Evolutionary conservation across 1,140 invertebrate genomes (phyloP).

Genomic region (Papilio xuthus): DNA sequence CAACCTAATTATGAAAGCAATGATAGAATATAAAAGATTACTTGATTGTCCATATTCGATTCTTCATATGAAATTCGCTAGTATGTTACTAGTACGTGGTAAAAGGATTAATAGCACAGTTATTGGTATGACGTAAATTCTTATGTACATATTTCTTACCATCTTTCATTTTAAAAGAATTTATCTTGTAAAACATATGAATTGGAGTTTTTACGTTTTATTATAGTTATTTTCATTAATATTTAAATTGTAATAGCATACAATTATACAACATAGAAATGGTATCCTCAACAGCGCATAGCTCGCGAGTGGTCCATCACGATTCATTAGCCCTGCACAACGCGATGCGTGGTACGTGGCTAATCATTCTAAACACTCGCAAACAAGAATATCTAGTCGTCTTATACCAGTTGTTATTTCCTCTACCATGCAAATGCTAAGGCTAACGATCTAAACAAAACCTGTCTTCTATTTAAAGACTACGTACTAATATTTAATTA

Average conservation of each 20-base stretch:
- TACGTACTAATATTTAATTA: background rate
- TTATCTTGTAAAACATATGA: too few relatives aligned
- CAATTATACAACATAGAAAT: background rate
- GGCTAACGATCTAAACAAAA: constrained; percentile 54
- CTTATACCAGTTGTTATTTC: constrained; percentile 67
- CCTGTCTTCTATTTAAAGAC: constrained; percentile 61
- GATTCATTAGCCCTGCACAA: background rate
- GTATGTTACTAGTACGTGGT: too few relatives aligned
- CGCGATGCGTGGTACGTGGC: constrained; percentile 42
- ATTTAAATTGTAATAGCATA: background rate
- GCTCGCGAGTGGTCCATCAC: background rate
- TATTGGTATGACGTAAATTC: too few relatives aligned
- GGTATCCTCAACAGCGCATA: background rate
- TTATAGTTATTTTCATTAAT: background rate
- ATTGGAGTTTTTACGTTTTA: background rate
- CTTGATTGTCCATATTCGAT: background rate
- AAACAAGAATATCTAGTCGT: constrained; percentile 71
- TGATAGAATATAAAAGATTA: too few relatives aligned
- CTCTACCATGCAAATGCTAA: constrained; percentile 49
- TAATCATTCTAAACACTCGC: constrained; percentile 73
- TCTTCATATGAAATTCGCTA: too few relatives aligned
- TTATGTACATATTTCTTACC: too few relatives aligned
- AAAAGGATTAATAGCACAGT: too few relatives aligned
- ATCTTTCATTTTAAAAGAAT: too few relatives aligned
- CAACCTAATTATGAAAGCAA: too few relatives aligned